Conservation (phyloP, 2,797 vertebrate species). For the Ceryle rudis region DNA sequence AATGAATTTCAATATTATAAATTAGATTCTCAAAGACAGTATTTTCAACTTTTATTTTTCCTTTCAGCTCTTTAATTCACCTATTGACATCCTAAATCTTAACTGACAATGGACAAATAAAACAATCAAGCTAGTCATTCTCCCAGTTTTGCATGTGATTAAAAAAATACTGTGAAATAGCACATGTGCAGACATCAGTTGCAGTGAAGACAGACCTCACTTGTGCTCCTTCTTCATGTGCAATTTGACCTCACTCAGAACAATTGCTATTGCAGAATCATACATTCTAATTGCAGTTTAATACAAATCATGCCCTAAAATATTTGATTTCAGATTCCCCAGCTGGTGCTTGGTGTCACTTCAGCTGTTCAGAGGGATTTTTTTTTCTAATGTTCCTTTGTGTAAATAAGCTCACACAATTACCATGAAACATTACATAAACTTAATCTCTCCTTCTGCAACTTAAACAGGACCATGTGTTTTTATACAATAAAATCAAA, state of each 20-base stretch:
- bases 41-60: neutral
- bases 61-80: neutral
- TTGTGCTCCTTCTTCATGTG: conserved; percentile 46
- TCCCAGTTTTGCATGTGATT: neutral
- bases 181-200: conserved; percentile 12
- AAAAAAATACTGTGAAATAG: conserved; percentile 2
- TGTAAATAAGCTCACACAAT: conserved; percentile 60
- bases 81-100: neutral
- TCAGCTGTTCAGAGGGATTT: conserved; percentile 70
- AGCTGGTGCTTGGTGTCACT: conserved; percentile 73
- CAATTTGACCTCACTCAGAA: conserved; percentile 68
- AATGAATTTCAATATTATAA: neutral
- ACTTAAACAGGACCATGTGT: neutral
- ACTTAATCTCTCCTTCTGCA: conserved; percentile 44
- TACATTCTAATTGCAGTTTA: conserved; percentile 63
- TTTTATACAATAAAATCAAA: conserved; percentile 20
- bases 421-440: conserved; percentile 41
- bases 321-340: conserved; percentile 76
- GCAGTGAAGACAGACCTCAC: conserved; percentile 29
- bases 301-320: conserved; percentile 70
- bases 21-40: neutral
- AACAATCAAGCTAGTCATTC: neutral
- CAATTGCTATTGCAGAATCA: conserved; percentile 59
- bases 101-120: neutral
- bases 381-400: conserved; percentile 53